phyloP scores from a whole-genome alignment of 2,888 invertebrate genomes.

The Hyposoter didymator region DNA sequence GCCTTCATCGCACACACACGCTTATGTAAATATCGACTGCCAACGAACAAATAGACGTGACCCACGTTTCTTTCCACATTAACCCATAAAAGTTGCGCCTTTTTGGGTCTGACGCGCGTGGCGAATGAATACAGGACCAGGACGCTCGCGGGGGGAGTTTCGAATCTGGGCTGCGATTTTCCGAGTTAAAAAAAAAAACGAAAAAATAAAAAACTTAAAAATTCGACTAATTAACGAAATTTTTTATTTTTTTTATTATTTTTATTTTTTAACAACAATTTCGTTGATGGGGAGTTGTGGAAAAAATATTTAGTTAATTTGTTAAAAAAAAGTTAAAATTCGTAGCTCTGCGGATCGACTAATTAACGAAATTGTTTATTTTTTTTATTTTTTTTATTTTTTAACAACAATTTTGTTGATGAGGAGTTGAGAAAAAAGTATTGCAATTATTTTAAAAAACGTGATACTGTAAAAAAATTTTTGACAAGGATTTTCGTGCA shows the following conservation, averaged over 20 bases:
- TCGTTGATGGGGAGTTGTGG: too few relatives aligned
- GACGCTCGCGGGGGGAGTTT: not conserved
- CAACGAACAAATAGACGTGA: slow-evolving; percentile 18
- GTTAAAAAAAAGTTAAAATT: too few relatives aligned
- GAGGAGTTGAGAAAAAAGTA: not conserved
- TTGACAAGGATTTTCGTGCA: slow-evolving; percentile 50
- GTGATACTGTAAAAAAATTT: slow-evolving; percentile 53
- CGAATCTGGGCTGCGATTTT: too few relatives aligned
- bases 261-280: too few relatives aligned
- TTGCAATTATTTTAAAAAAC: slow-evolving; percentile 15
- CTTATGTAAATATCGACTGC: slow-evolving; percentile 4
- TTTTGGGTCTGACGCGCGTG: not conserved
- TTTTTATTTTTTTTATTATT: not conserved
- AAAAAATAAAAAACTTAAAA: too few relatives aligned
- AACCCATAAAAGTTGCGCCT: not conserved
- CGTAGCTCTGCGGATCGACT: too few relatives aligned
- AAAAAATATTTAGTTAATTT: not conserved
- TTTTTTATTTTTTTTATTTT: too few relatives aligned
- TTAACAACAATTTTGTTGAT: too few relatives aligned
- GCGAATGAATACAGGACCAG: not conserved
- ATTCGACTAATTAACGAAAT: too few relatives aligned
- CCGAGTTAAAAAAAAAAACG: not conserved
- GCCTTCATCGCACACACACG: not conserved
- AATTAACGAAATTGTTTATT: too few relatives aligned
- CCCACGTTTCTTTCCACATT: not conserved